Evolutionary conservation across 2,113 vertebrate genomes (phyloP).

Genomic region (Channa maculata): DNA sequence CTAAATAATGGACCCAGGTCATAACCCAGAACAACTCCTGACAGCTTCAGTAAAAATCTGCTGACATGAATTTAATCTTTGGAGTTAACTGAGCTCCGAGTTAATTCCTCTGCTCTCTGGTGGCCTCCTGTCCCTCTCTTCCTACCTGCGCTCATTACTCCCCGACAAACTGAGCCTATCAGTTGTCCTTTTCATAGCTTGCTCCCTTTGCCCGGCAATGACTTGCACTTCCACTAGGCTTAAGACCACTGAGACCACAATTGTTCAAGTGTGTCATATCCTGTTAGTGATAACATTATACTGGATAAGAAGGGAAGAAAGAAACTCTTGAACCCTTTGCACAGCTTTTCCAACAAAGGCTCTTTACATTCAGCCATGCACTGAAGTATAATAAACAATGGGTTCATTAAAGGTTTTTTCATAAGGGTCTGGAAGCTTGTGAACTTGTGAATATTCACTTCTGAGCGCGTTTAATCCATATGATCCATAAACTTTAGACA

Average conservation of each 20-base stretch:
- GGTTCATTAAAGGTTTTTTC: neutral
- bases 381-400: constrained; percentile 27
- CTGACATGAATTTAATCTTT: neutral
- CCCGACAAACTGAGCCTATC: constrained; percentile 2
- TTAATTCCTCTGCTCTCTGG: constrained; percentile 13
- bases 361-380: constrained; percentile 29
- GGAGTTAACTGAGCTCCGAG: neutral
- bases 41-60: neutral
- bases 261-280: constrained; percentile 29
- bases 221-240: constrained; percentile 47
- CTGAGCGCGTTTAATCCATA: neutral
- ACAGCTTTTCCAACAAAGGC: constrained; percentile 34
- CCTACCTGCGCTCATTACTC: neutral
- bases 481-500: neutral
- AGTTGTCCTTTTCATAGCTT: neutral
- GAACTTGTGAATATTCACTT: neutral
- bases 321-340: constrained; percentile 19
- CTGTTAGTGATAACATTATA: constrained; percentile 39
- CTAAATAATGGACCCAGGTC: neutral
- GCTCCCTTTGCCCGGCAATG: constrained; percentile 4
- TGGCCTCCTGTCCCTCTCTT: neutral
- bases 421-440: neutral
- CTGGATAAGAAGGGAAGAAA: constrained; percentile 6
- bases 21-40: neutral
- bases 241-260: constrained; percentile 18